A percentile compares a stretch with the other conserved stretches of the same genome.
These are phyloP conservation scores for Amphipoea lucens DNA, from an alignment of 2,888 invertebrate species.

Conservation along the genomic window DNA sequence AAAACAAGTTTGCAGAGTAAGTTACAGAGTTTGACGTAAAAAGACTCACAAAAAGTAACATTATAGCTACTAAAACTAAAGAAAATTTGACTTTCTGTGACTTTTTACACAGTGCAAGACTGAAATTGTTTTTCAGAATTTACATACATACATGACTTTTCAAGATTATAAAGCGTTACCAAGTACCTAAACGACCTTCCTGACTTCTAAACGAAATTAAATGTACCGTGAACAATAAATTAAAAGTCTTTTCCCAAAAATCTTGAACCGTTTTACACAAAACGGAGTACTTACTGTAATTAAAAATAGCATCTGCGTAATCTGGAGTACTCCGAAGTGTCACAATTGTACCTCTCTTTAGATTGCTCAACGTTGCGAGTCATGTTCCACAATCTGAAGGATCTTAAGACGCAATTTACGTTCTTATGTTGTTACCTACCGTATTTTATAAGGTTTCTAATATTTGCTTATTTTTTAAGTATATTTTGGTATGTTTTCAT, in stretches of 20 bases:
- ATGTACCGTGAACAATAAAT: conserved; percentile 25
- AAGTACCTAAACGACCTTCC: conserved; percentile 1
- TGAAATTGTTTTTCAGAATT: background rate
- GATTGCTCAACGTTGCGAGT: conserved; percentile 23
- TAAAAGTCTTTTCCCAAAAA: conserved; percentile 27
- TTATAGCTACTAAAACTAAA: background rate
- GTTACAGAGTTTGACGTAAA: background rate
- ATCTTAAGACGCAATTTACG: conserved; percentile 34
- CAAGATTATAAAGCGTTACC: background rate
- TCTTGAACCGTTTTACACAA: conserved; percentile 22
- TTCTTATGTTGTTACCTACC: conserved; percentile 16
- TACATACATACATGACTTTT: background rate
- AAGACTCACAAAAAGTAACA: background rate
- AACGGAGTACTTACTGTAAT: conserved; percentile 46
- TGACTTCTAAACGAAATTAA: conserved; percentile 31
- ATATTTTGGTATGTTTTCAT: conserved; percentile 14
- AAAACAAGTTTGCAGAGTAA: background rate
- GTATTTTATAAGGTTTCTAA: conserved; percentile 8
- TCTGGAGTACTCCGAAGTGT: conserved; percentile 31
- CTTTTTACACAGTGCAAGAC: background rate
- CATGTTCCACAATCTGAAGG: conserved; percentile 35
- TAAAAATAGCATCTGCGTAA: conserved; percentile 49
- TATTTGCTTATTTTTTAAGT: conserved; percentile 19
- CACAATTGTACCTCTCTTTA: conserved; percentile 31
- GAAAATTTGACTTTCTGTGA: background rate